Evolutionary conservation across 2,797 vertebrate genomes (phyloP).

Genomic region (Pseudochaenichthys georgianus): DNA sequence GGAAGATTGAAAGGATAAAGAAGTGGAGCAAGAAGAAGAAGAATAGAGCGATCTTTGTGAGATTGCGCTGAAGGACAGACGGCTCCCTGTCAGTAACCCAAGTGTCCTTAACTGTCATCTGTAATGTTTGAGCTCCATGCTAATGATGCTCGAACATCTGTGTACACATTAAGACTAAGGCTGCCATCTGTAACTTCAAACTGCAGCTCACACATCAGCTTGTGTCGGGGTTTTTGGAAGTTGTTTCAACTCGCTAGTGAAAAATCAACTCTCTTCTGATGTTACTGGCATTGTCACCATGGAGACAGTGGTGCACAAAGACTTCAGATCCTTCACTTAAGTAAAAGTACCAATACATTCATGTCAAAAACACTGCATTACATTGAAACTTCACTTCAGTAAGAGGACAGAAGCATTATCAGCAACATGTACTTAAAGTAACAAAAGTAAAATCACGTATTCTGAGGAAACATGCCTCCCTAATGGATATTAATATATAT

Average conservation of each 20-base stretch:
- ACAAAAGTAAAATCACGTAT: too few species aligned
- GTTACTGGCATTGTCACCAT: too few species aligned
- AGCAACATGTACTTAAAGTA: too few species aligned
- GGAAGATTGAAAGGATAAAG: conserved; percentile 36
- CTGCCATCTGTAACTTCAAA: neutral
- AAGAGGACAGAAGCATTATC: too few species aligned
- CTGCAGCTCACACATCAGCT: neutral
- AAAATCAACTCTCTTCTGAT: too few species aligned
- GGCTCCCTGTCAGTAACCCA: neutral
- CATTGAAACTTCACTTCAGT: too few species aligned
- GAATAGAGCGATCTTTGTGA: neutral
- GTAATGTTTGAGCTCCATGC: conserved; percentile 15
- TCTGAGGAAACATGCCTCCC: too few species aligned
- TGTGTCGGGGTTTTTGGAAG: neutral
- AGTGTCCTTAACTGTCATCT: conserved; percentile 30
- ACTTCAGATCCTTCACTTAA: too few species aligned
- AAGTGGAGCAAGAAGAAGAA: conserved; percentile 33
- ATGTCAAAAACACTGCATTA: too few species aligned
- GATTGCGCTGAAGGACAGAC: neutral
- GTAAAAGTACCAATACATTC: too few species aligned
- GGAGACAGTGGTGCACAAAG: too few species aligned
- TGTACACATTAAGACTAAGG: neutral
- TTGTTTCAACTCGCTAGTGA: neutral
- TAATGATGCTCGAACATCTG: neutral
- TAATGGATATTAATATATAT: too few species aligned